Conservation (phyloP, 1,140 invertebrate genomes). For the Grapholita molesta region DNA sequence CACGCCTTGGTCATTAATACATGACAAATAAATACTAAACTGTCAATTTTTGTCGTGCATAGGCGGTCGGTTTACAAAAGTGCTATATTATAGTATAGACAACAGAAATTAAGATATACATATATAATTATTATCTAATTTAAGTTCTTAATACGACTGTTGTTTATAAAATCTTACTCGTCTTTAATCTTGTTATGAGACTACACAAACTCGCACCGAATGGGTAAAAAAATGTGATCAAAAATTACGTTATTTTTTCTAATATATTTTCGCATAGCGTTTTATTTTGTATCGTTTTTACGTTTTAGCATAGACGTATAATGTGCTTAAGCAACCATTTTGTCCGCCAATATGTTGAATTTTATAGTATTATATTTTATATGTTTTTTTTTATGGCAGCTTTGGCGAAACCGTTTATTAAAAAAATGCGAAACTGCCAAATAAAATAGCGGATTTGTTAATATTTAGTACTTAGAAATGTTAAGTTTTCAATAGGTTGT, state of each 20-base stretch:
- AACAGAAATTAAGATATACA: too few species aligned
- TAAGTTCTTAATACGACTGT: too few species aligned
- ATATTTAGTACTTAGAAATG: slow-evolving; percentile 24
- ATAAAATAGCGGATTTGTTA: slow-evolving; percentile 14
- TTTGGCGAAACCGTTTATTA: slow-evolving; percentile 38
- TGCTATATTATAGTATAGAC: too few species aligned
- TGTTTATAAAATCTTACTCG: too few species aligned
- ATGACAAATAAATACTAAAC: too few species aligned
- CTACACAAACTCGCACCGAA: neutral
- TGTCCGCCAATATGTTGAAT: neutral
- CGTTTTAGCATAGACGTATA: slow-evolving; percentile 42
- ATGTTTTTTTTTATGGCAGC: slow-evolving; percentile 26
- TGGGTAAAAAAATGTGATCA: slow-evolving; percentile 8
- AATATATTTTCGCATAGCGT: slow-evolving; percentile 49
- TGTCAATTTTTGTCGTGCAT: too few species aligned
- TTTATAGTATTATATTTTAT: slow-evolving; percentile 19
- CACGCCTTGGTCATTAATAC: too few species aligned
- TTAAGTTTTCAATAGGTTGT: slow-evolving; percentile 15
- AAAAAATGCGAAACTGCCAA: slow-evolving; percentile 44
- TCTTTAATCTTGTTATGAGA: neutral
- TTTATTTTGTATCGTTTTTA: slow-evolving; percentile 56
- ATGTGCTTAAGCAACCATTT: slow-evolving; percentile 40
- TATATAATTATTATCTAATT: too few species aligned
- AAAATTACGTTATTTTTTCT: slow-evolving; percentile 43
- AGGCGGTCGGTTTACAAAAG: too few species aligned